A percentile compares a stretch with the other conserved stretches of the same genome.
phyloP scores from a whole-genome alignment of 2,797 vertebrate genomes.

The Rallus crepitans region DNA sequence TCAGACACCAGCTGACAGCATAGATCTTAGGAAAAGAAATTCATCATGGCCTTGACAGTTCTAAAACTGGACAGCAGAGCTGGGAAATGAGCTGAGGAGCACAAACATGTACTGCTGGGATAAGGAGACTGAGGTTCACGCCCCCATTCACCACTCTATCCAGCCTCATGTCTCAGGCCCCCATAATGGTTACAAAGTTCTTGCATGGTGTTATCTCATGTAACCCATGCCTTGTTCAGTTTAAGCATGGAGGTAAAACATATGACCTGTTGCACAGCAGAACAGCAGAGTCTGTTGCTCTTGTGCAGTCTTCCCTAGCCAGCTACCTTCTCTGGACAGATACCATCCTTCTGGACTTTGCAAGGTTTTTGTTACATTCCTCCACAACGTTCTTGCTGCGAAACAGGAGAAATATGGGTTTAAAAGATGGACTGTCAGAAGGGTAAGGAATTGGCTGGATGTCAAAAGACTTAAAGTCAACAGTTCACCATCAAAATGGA shows the following conservation, averaged over 20 bases:
- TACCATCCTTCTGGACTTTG: neutral
- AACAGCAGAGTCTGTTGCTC: neutral
- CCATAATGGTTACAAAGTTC: neutral
- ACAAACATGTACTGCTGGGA: accelerated
- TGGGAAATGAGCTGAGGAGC: neutral
- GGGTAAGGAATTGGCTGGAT: neutral
- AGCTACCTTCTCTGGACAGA: neutral
- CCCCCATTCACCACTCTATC: neutral
- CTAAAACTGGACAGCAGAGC: neutral
- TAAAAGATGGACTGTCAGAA: neutral
- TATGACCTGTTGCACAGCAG: neutral
- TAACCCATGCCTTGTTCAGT: neutral
- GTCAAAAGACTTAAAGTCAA: neutral
- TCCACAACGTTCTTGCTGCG: neutral
- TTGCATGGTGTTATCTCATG: neutral
- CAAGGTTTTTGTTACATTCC: neutral
- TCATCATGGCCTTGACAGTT: neutral
- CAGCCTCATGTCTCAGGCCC: neutral
- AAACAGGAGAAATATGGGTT: neutral
- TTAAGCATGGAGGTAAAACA: neutral
- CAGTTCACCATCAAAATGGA: neutral
- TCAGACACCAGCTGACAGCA: neutral
- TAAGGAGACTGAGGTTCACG: neutral
- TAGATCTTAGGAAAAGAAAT: neutral
- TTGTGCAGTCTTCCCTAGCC: neutral